phyloP scores from a whole-genome alignment of 1,140 invertebrate species.

The Gryon sp. region DNA sequence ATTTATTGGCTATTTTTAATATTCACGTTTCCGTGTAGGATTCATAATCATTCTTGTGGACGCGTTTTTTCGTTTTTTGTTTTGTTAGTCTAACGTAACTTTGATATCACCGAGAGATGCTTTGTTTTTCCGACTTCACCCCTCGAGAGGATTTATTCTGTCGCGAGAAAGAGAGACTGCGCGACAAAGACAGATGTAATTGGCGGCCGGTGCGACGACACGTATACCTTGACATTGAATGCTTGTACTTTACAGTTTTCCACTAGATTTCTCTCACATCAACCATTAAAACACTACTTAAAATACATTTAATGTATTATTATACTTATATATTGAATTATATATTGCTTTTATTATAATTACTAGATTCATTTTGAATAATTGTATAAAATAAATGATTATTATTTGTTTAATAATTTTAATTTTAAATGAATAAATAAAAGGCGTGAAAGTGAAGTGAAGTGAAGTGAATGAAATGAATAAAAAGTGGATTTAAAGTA shows the following conservation, averaged over 20 bases:
- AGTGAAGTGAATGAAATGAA: no score
- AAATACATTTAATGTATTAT: not conserved
- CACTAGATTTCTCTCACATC: constrained; percentile 37
- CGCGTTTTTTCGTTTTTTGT: constrained; percentile 20
- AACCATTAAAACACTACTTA: constrained; percentile 3
- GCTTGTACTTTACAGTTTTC: constrained; percentile 48
- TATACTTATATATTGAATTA: no score
- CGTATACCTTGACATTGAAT: constrained; percentile 60
- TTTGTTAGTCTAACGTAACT: no score
- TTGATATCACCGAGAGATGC: constrained; percentile 45
- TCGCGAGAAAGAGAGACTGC: constrained; percentile 13
- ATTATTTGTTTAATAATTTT: no score
- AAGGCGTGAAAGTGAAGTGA: no score
- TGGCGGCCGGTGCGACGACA: constrained; percentile 53
- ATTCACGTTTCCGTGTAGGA: constrained; percentile 20
- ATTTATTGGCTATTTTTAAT: constrained; percentile 23
- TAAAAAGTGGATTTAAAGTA: no score
- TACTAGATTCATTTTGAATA: no score
- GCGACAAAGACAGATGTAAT: constrained; percentile 42
- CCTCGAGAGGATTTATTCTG: constrained; percentile 56
- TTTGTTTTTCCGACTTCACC: constrained; percentile 55
- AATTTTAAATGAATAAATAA: no score
- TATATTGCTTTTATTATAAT: no score
- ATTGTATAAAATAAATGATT: no score
- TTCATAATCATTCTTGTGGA: constrained; percentile 37